Conservation (phyloP, 1,140 invertebrate genomes). For the Tetragnatha versicolor region DNA sequence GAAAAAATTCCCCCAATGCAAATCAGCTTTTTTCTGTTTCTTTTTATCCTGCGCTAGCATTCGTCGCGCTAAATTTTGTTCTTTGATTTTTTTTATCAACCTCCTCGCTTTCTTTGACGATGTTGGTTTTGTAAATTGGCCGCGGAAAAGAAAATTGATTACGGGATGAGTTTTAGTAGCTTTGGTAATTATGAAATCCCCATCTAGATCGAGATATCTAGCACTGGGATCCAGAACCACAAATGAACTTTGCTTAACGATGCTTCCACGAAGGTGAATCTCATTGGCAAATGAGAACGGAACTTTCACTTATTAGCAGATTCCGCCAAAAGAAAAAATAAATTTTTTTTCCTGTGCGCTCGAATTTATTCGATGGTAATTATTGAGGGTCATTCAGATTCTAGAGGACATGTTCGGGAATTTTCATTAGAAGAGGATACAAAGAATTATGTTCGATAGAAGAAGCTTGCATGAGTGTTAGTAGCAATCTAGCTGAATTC, state of each 20-base stretch:
- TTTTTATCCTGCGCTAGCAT: neutral
- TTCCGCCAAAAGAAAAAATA: too few species aligned
- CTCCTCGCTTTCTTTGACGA: neutral
- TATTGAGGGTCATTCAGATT: too few species aligned
- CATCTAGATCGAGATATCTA: neutral
- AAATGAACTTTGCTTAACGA: constrained; percentile 2
- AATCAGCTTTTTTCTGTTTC: neutral
- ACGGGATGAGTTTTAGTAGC: constrained; percentile 2
- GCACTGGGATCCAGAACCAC: neutral
- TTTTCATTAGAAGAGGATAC: too few species aligned
- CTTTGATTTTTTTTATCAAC: neutral
- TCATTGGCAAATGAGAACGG: neutral
- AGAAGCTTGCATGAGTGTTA: too few species aligned
- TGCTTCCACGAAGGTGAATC: neutral
- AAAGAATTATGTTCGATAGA: too few species aligned
- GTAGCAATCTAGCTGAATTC: too few species aligned
- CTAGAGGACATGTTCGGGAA: neutral
- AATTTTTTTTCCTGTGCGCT: too few species aligned
- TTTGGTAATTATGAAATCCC: constrained; percentile 6
- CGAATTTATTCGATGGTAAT: too few species aligned
- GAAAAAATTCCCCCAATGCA: neutral
- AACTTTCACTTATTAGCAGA: constrained; percentile 5
- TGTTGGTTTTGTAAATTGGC: constrained; percentile 14
- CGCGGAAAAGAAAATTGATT: neutral
- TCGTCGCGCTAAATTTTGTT: neutral